Base-by-base conservation (phyloP, 2,888 invertebrate genomes). In the Cepaea hortensis region DNA sequence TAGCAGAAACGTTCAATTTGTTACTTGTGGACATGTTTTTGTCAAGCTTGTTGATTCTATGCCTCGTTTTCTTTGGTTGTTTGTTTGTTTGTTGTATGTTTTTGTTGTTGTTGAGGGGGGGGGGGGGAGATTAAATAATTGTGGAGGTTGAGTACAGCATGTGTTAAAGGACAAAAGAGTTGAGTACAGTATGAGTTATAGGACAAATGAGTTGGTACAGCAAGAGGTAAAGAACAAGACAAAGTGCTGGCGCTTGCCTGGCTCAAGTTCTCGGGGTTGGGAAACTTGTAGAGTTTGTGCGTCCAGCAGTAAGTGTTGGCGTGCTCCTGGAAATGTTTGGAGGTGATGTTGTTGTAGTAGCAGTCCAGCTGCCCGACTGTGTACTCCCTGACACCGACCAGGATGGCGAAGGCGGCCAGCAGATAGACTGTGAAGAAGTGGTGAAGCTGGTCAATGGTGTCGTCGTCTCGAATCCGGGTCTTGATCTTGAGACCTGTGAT, bases 321-420 rank as follows among this genome's bases (percentile, higher is more conserved):
- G 62, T 89, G 89, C 5, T 84, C 87, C 84, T 89, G 89, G 70
- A 76, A 89, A 46, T 89, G 89, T 68, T 87, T 70, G 81, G 72
- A 68, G 50, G 80, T 88, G 15, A 62, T 35, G 9, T 15, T 18
- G 3, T 55, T 87, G 18, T 75, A 48, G 85, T 87, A 88, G 81
- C 88, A 88, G 79, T 88, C 87, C 55, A 88, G 77, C 5, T 88
- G 87, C 0, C 80, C 77, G 0, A 87, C 87, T 9, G 85, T 85
- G 55, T 83, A 88, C 83, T 89, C 89, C 65, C 83, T 85, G 18
- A 89, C 23, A 7, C 89, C 89, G 23, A 88, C 81, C n/a, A 88
- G 77, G 11, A 88, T n/a, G n/a, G 85, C 87, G 72, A 85, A 86
- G 35, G 86, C 87, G 15, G 85, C 89, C 15, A 89, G 75, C 55